phyloP scores from a whole-genome alignment of 2,797 vertebrate species.

The Pteronotus mesoamericanus region DNA sequence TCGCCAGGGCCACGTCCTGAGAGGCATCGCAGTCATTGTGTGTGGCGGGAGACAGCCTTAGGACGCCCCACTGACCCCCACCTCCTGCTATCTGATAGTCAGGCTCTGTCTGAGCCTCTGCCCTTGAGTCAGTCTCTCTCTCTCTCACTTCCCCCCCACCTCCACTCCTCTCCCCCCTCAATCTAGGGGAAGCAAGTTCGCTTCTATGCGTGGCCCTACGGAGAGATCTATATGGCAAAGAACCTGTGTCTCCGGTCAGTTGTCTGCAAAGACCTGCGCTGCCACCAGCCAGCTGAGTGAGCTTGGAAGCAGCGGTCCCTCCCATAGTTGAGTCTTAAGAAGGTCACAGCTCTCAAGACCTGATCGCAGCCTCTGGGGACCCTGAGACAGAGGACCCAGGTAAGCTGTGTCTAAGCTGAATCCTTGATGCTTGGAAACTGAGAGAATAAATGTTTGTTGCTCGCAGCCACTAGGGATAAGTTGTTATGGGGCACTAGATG shows the following conservation, averaged over 20 bases:
- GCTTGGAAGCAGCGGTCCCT: not conserved
- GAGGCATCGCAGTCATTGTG: not conserved
- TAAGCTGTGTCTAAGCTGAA: not conserved
- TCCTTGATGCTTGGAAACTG: not conserved
- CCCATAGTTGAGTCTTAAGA: not conserved
- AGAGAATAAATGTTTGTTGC: not conserved
- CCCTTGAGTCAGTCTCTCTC: not conserved
- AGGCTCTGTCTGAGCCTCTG: not conserved
- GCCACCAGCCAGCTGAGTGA: not conserved
- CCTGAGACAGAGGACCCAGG: not conserved
- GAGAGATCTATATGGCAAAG: not conserved
- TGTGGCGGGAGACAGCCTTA: not conserved
- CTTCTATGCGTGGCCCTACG: not conserved
- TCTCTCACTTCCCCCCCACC: rapidly evolving
- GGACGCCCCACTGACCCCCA: not conserved
- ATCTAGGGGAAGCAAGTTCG: too few species aligned
- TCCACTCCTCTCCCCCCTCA: not conserved
- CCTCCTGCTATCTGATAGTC: too few species aligned
- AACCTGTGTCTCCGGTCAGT: not conserved
- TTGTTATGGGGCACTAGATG: not conserved
- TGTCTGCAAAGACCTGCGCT: not conserved
- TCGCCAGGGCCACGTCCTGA: not conserved
- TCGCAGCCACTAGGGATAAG: not conserved
- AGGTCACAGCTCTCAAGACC: not conserved
- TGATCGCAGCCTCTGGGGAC: not conserved